Evolutionary conservation across 2,888 invertebrate species (phyloP).

Genomic region (Pterostichus madidus): DNA sequence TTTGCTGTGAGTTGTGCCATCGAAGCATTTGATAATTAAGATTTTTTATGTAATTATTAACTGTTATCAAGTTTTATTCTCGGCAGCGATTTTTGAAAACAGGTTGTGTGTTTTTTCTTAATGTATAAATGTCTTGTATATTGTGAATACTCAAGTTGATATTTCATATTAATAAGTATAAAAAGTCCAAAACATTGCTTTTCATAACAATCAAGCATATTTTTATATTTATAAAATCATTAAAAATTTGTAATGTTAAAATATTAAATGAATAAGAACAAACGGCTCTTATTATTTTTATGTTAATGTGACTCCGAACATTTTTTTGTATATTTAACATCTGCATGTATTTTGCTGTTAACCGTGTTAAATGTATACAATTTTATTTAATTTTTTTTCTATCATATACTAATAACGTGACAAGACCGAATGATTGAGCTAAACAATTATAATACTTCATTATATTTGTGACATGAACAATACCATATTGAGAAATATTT

Average conservation of each 20-base stretch:
- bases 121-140: slow-evolving; percentile 52
- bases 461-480: slow-evolving; percentile 62
- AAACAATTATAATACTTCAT: slow-evolving; percentile 3
- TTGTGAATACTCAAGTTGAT: slow-evolving; percentile 42
- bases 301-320: slow-evolving; percentile 9
- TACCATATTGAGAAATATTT: slow-evolving; percentile 53
- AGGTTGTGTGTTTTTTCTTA: slow-evolving; percentile 55
- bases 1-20: slow-evolving; percentile 78
- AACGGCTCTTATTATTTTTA: slow-evolving; percentile 23
- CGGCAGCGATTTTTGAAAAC: slow-evolving; percentile 42
- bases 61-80: slow-evolving; percentile 4
- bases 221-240: slow-evolving; percentile 57
- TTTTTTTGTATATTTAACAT: slow-evolving; percentile 12
- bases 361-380: slow-evolving; percentile 39
- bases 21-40: slow-evolving; percentile 64
- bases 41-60: slow-evolving; percentile 23
- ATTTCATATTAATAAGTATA: slow-evolving; percentile 26
- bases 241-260: slow-evolving; percentile 32
- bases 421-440: slow-evolving; percentile 21
- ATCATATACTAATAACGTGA: not conserved
- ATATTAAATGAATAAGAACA: slow-evolving; percentile 19
- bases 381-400: slow-evolving; percentile 7
- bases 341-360: slow-evolving; percentile 38
- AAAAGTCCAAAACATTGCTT: slow-evolving; percentile 57
- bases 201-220: slow-evolving; percentile 58